Percentiles rank a stretch among this genome's conserved stretches.
Evolutionary conservation across 1,140 invertebrate species (phyloP).

Genomic region (Sycophila sp.): DNA sequence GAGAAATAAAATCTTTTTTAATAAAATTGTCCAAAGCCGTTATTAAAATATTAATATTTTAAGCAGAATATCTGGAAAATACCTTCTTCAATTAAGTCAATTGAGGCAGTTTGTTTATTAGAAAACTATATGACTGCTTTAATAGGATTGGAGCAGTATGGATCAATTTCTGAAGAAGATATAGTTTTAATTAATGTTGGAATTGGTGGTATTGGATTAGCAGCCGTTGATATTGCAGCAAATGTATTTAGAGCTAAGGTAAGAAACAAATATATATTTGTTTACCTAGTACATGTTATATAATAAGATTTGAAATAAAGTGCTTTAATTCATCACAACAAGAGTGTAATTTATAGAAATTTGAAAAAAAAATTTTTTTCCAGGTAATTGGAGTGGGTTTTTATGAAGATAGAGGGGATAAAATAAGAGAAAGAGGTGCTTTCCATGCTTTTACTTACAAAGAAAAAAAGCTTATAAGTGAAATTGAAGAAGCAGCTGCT

Average conservation of each 20-base stretch:
- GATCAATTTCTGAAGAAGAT: slow-evolving; percentile 66
- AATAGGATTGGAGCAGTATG: slow-evolving; percentile 68
- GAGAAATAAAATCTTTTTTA: too few relatives aligned
- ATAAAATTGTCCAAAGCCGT: slow-evolving; percentile 34
- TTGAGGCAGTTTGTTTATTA: slow-evolving; percentile 65
- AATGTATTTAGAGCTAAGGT: slow-evolving; percentile 73
- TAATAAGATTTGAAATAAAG: too few relatives aligned
- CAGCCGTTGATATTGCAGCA: slow-evolving; percentile 72
- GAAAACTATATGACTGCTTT: slow-evolving; percentile 71
- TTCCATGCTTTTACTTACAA: slow-evolving; percentile 70
- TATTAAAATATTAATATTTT: neutral
- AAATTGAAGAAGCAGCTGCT: slow-evolving; percentile 68
- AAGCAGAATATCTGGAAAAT: slow-evolving; percentile 71
- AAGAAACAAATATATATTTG: too few relatives aligned
- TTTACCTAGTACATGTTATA: too few relatives aligned
- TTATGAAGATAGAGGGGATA: slow-evolving; percentile 67
- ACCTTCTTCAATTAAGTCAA: slow-evolving; percentile 62
- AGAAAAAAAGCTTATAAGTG: slow-evolving; percentile 66
- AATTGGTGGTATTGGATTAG: slow-evolving; percentile 70
- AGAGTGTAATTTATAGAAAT: too few relatives aligned
- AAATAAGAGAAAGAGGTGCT: slow-evolving; percentile 70
- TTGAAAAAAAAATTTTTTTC: slow-evolving; percentile 14
- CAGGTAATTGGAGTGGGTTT: slow-evolving; percentile 73
- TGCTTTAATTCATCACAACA: too few relatives aligned
- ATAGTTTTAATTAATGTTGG: slow-evolving; percentile 71